phyloP scores from a whole-genome alignment of 2,888 invertebrate species.

The Ormyrus rosae region DNA sequence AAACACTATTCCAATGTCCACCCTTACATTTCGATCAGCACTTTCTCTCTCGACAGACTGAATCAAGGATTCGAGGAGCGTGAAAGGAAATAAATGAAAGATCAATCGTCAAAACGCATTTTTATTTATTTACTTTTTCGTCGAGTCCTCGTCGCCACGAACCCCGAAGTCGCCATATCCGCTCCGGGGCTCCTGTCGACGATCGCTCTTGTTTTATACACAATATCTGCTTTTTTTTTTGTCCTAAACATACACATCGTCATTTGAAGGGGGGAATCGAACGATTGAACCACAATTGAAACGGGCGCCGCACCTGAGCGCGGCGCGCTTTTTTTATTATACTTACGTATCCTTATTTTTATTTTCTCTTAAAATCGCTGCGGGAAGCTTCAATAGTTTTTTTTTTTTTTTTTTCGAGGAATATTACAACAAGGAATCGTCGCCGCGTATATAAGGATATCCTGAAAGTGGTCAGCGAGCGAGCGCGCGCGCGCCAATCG shows the following conservation, averaged over 20 bases:
- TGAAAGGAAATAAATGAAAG: not conserved
- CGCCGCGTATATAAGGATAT: slow-evolving; percentile 17
- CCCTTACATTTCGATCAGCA: too few species aligned
- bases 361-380: slow-evolving; percentile 21
- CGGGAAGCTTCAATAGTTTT: slow-evolving; percentile 30
- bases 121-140: slow-evolving; percentile 44
- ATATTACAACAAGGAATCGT: slow-evolving; percentile 32
- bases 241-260: slow-evolving; percentile 54
- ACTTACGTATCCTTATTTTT: slow-evolving; percentile 2
- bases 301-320: slow-evolving; percentile 5
- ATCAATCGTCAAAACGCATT: slow-evolving; percentile 40
- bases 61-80: too few species aligned
- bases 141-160: slow-evolving; percentile 20
- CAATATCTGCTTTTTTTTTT: slow-evolving; percentile 30
- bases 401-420: slow-evolving; percentile 18
- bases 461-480: slow-evolving; percentile 21
- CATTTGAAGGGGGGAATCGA: slow-evolving; percentile 52
- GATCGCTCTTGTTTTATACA: slow-evolving; percentile 25
- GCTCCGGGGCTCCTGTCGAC: not conserved
- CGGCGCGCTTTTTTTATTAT: slow-evolving; percentile 22
- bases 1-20: too few species aligned
- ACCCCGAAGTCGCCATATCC: not conserved
- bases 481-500: slow-evolving; percentile 36
- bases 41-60: too few species aligned
- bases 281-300: slow-evolving; percentile 55